Conservation (phyloP, 1,140 invertebrate species). For the Zaprionus africanus region DNA sequence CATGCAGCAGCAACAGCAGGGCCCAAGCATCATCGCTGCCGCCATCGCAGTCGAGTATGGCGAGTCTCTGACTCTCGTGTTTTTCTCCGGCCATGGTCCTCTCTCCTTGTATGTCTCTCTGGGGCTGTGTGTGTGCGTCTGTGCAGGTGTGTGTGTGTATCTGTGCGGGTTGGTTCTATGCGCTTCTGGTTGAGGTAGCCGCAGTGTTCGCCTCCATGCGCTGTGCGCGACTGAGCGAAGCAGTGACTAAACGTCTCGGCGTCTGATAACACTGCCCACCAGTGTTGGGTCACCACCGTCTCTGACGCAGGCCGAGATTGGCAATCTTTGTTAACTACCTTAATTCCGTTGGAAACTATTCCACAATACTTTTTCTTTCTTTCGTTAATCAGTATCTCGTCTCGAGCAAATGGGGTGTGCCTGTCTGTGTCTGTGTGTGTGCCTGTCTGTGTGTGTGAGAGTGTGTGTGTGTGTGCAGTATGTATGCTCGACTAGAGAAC, state of each 20-base stretch:
- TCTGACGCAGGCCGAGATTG: slow-evolving; percentile 1
- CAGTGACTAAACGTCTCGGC: slow-evolving; percentile 5
- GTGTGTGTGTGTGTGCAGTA: neutral
- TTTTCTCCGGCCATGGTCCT: neutral
- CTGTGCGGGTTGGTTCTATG: slow-evolving; percentile 9
- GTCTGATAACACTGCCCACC: slow-evolving; percentile 18
- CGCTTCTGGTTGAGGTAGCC: neutral
- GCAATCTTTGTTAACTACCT: neutral
- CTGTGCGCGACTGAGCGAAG: neutral
- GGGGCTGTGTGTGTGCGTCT: neutral
- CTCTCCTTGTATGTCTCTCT: neutral
- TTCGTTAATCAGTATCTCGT: neutral
- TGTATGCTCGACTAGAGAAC: neutral
- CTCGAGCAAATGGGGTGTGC: neutral
- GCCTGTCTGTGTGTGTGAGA: neutral
- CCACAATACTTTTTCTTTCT: neutral
- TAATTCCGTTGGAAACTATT: neutral
- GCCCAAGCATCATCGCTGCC: slow-evolving; percentile 89
- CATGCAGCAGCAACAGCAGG: slow-evolving; percentile 86
- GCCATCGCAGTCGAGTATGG: slow-evolving; percentile 88
- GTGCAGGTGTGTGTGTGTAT: neutral
- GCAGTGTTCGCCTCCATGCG: neutral
- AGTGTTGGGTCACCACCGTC: neutral
- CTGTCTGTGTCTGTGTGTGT: neutral
- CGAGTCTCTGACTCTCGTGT: slow-evolving; percentile 41